Evolutionary conservation across 2,888 invertebrate genomes (phyloP).

Genomic region (Diploptera punctata): DNA sequence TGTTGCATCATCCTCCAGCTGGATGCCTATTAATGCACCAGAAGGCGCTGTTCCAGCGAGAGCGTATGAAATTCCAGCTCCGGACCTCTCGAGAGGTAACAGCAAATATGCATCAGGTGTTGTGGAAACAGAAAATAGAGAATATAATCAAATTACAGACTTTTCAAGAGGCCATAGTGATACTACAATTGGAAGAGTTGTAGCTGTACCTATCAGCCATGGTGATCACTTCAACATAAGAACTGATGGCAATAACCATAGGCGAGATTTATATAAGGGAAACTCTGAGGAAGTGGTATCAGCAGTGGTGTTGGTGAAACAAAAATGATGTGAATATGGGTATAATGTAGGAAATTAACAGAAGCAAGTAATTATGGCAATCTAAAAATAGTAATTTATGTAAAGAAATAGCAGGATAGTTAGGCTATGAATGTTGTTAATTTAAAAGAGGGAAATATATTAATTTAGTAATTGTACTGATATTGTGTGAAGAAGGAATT

Average conservation of each 20-base stretch:
- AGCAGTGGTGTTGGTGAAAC: slow-evolving; percentile 42
- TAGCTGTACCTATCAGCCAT: neutral
- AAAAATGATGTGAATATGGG: too few species aligned
- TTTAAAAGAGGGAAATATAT: too few species aligned
- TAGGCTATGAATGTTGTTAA: too few species aligned
- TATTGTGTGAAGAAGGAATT: too few species aligned
- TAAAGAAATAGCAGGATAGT: too few species aligned
- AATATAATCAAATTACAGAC: neutral
- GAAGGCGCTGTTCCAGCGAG: slow-evolving; percentile 42
- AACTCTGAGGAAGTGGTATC: slow-evolving; percentile 42
- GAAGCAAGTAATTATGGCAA: too few species aligned
- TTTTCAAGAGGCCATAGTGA: neutral
- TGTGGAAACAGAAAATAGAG: neutral
- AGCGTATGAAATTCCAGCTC: slow-evolving; percentile 39
- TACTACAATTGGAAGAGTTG: neutral
- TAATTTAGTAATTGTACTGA: too few species aligned
- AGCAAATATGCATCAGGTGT: slow-evolving; percentile 3
- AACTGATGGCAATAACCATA: neutral
- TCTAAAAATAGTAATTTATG: too few species aligned
- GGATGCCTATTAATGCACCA: slow-evolving; percentile 43
- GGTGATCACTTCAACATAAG: neutral
- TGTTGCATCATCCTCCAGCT: slow-evolving; percentile 29
- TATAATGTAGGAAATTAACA: too few species aligned
- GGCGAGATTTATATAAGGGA: slow-evolving; percentile 28
- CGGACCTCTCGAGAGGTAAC: slow-evolving; percentile 36